phyloP scores from a whole-genome alignment of 2,113 vertebrate genomes.

The Anarhynchus alexandrinus region DNA sequence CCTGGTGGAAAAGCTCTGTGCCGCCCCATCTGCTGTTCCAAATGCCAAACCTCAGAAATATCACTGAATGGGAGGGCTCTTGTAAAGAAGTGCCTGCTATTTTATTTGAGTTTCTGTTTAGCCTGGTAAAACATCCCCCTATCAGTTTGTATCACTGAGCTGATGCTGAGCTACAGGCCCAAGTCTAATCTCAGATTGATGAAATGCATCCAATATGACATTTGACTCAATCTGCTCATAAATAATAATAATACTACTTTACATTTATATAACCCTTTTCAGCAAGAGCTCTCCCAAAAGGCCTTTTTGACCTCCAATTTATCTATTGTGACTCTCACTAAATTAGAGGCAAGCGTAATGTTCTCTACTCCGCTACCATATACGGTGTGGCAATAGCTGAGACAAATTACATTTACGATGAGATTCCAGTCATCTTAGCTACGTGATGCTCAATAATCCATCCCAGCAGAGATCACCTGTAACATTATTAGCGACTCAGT shows the following conservation, averaged over 20 bases:
- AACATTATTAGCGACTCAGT: background rate
- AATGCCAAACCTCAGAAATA: conserved; percentile 39
- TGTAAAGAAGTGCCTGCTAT: conserved; percentile 6
- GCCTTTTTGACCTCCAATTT: conserved; percentile 51
- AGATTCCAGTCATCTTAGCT: background rate
- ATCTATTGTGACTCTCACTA: conserved; percentile 28
- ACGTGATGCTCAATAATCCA: background rate
- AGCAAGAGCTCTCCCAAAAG: conserved; percentile 29
- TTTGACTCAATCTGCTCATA: conserved; percentile 56
- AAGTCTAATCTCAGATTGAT: conserved; percentile 52
- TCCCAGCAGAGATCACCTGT: background rate
- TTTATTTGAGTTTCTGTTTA: conserved; percentile 58
- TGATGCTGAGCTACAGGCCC: conserved; percentile 33
- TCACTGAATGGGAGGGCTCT: background rate
- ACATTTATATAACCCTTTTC: conserved; percentile 51
- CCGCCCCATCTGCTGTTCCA: conserved; percentile 40
- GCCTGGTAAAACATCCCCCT: conserved; percentile 48
- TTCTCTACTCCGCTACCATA: background rate
- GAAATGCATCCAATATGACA: conserved; percentile 48
- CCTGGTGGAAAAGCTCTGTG: conserved; percentile 14
- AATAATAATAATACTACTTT: conserved; percentile 46
- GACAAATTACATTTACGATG: conserved; percentile 4
- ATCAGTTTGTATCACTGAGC: conserved; percentile 18
- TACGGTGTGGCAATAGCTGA: background rate
- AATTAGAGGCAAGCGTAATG: background rate